phyloP scores from a whole-genome alignment of 2,113 vertebrate species.

The Cochlearius cochlearius region DNA sequence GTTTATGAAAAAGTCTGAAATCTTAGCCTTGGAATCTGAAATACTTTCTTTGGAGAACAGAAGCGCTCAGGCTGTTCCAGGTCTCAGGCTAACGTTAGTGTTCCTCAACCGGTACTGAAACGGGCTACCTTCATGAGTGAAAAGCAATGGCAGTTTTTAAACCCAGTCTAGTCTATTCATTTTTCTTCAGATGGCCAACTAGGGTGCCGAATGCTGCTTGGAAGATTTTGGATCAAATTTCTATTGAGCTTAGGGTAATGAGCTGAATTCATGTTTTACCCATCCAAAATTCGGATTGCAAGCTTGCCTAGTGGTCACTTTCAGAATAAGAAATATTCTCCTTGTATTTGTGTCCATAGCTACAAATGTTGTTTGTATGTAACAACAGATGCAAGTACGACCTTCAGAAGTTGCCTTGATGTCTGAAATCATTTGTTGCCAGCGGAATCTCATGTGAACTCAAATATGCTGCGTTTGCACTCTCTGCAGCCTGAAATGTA shows the following conservation, averaged over 20 bases:
- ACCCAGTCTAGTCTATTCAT: background rate
- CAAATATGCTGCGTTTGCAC: background rate
- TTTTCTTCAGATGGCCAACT: background rate
- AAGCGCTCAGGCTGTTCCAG: background rate
- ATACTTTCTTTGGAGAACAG: background rate
- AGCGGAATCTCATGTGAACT: background rate
- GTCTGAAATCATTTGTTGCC: conserved; percentile 45
- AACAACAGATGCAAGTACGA: background rate
- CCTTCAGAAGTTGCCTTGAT: conserved; percentile 2
- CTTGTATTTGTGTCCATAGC: background rate
- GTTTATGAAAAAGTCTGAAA: background rate
- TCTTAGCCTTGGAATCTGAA: background rate
- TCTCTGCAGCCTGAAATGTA: background rate
- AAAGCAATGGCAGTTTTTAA: background rate
- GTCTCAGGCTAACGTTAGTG: background rate
- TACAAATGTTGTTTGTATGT: background rate
- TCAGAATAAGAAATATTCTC: background rate
- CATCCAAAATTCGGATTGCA: background rate
- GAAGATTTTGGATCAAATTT: background rate
- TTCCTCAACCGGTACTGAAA: background rate
- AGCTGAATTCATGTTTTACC: background rate
- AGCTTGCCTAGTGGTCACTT: background rate
- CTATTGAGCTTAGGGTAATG: background rate
- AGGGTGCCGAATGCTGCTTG: background rate
- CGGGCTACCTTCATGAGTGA: accelerated